phyloP scores from a whole-genome alignment of 2,113 vertebrate species.

The Psilopogon haemacephalus region DNA sequence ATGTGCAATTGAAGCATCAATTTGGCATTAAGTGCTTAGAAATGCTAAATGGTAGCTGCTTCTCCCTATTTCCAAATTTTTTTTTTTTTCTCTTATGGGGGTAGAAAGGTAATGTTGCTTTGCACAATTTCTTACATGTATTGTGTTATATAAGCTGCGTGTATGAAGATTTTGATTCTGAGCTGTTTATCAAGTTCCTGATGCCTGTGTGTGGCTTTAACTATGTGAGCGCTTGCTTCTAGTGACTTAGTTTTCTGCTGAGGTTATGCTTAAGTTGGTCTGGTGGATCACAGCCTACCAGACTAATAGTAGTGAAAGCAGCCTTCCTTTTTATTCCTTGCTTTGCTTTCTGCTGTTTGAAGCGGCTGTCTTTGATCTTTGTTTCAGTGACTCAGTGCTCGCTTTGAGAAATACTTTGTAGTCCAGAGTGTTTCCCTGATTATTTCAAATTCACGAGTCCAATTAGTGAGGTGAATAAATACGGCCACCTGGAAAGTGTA shows the following conservation, averaged over 20 bases:
- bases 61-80: not conserved
- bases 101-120: not conserved
- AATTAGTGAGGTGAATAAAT: not conserved
- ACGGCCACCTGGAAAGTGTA: not conserved
- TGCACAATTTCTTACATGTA: not conserved
- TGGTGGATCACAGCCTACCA: not conserved
- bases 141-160: not conserved
- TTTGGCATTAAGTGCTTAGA: slow-evolving; percentile 37
- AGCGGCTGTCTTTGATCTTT: slow-evolving; percentile 4
- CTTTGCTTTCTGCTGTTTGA: not conserved
- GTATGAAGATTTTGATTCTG: not conserved
- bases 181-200: not conserved
- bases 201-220: not conserved
- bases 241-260: not conserved
- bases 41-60: not conserved
- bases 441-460: not conserved
- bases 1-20: slow-evolving; percentile 45
- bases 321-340: not conserved
- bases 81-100: not conserved
- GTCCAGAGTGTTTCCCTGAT: not conserved
- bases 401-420: not conserved
- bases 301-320: not conserved
- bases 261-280: accelerated
- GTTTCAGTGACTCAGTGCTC: slow-evolving; percentile 4
- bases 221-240: not conserved